Evolutionary conservation across 2,797 vertebrate species (phyloP), one percentile per base, ranked within the genome.

Genomic region (Melanotaenia nigrans): DNA sequence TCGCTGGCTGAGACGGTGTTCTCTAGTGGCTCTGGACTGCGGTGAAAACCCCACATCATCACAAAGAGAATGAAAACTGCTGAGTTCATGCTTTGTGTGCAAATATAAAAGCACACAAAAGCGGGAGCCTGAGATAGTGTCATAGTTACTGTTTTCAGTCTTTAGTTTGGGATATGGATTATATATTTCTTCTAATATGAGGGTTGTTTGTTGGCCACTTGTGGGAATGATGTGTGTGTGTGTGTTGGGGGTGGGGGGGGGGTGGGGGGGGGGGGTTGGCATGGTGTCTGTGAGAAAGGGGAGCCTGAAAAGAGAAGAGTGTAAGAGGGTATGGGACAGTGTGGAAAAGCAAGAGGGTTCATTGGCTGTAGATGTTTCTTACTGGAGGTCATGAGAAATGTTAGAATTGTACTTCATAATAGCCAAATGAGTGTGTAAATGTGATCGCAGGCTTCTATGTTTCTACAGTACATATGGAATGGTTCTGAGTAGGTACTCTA

Each of bases 81-180:
- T 90, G 87, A 61, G 77, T 86, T 86, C 70, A n/a, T 84, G 77
- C 86, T 94, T 90, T 91, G 84, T 92, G 90, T 90, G 89, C 88
- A 85, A 90, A 92, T 91, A 90, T 85, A 89, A 91, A 92, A 83
- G 89, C 85, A 33, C 61, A 92, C 89, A 91, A 92, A 90, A 85
- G 85, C 71, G 78, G 87, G 90, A 88, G 88, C 87, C 28, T 30
- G 28, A 30, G 91, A 90, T 78, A 85, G 87, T 90, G 89, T 85
- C 79, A 87, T 78, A 88, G 82, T 89, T 79, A 80, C 78, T 81
- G 77, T 85, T 84, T 80, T 85, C 77, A 78, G 70, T 82, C 77
- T 70, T 51, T 65, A 47, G 67, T 61, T 83, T 58, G 78, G 85
- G 76, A 89, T 90, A 87, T 89, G 79, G 71, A 90, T 93, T 80